These are phyloP conservation scores for Myotis planiceps DNA, from an alignment of 2,797 vertebrate species.

Conservation along the genomic window DNA sequence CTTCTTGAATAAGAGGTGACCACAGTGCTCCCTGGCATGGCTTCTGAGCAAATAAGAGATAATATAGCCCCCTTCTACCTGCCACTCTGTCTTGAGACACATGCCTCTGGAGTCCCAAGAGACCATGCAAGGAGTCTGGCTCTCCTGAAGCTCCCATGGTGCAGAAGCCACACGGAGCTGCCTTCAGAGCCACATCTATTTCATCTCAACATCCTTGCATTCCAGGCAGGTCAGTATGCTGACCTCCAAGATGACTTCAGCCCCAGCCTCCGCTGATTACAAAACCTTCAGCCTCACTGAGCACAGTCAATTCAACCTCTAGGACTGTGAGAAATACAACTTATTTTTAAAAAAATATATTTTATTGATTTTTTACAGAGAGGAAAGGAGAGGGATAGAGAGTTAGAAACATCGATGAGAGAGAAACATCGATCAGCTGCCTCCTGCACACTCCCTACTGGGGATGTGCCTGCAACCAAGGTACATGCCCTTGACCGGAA, in stretches of 20 bases:
- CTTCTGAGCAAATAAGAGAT: neutral
- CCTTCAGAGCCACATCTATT: neutral
- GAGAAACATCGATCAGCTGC: too few species aligned
- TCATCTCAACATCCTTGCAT: neutral
- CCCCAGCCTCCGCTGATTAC: neutral
- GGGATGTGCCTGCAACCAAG: too few species aligned
- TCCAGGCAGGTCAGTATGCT: neutral
- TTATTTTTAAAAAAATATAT: too few species aligned
- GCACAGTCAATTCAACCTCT: neutral
- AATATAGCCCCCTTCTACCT: neutral
- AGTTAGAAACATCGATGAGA: too few species aligned
- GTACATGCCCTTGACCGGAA: too few species aligned
- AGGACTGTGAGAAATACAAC: neutral
- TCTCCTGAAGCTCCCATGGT: neutral
- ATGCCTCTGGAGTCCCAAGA: neutral
- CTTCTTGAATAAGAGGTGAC: neutral
- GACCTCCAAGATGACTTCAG: neutral
- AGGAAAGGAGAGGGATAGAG: too few species aligned
- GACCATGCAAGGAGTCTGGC: neutral
- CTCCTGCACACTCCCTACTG: too few species aligned
- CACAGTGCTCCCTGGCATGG: neutral
- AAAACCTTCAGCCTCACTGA: neutral
- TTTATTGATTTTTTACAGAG: too few species aligned
- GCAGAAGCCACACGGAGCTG: rapidly evolving
- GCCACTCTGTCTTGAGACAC: neutral